Evolutionary conservation across 2,888 invertebrate genomes (phyloP).

Genomic region (Leptinotarsa tumamoca): DNA sequence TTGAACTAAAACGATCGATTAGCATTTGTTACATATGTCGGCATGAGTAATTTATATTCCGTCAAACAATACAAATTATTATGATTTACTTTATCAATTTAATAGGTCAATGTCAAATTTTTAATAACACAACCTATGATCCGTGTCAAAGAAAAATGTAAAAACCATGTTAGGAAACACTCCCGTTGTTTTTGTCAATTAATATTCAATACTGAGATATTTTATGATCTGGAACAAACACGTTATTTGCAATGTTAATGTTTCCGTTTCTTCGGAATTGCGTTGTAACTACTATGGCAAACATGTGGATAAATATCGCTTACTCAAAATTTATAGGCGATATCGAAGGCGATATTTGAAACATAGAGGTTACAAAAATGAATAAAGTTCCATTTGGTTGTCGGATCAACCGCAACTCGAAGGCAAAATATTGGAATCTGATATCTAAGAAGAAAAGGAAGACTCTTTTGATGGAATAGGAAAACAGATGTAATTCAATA

Average conservation of each 20-base stretch:
- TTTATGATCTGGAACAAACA: slow-evolving; percentile 7
- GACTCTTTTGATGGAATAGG: no score
- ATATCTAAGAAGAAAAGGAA: no score
- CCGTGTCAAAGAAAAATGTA: slow-evolving; percentile 25
- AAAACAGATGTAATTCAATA: no score
- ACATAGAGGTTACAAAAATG: no score
- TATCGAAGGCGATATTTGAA: no score
- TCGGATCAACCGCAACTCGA: no score
- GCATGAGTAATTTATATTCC: slow-evolving; percentile 45
- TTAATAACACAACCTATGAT: slow-evolving; percentile 14
- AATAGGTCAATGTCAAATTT: slow-evolving; percentile 45
- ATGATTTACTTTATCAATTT: slow-evolving; percentile 46
- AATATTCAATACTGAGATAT: slow-evolving; percentile 23
- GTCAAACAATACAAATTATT: slow-evolving; percentile 48
- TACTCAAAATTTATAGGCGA: no score
- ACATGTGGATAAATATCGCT: background rate
- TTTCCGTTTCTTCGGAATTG: background rate
- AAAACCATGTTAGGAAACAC: slow-evolving; percentile 23
- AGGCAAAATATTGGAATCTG: no score
- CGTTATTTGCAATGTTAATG: slow-evolving; percentile 11
- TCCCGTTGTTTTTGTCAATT: slow-evolving; percentile 20
- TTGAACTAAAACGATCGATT: slow-evolving; percentile 40
- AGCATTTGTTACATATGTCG: slow-evolving; percentile 48
- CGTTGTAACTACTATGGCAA: background rate
- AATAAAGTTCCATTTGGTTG: no score